These are phyloP conservation scores for Virgularia gustaviana DNA, from an alignment of 92 coral and sea anemone genomes.

Conservation along the genomic window DNA sequence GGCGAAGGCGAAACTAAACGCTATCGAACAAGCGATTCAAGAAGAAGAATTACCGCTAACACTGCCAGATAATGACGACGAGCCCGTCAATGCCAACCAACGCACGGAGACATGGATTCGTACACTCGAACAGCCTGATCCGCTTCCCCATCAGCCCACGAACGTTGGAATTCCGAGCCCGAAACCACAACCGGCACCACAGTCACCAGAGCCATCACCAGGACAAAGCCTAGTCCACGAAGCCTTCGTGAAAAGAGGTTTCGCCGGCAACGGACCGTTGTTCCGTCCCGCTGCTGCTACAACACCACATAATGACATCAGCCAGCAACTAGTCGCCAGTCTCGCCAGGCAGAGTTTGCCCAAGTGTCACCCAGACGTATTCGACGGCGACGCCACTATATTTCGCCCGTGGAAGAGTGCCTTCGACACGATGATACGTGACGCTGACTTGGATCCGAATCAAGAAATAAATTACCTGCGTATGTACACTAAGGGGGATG, in stretches of 20 bases:
- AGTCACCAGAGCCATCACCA: too few species aligned
- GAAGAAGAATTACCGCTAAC: slow-evolving; percentile 28
- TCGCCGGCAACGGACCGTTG: too few species aligned
- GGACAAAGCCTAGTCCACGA: too few species aligned
- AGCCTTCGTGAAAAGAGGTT: too few species aligned
- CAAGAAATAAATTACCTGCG: slow-evolving; percentile 54
- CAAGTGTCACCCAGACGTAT: slow-evolving; percentile 53
- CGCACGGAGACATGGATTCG: slow-evolving; percentile 24
- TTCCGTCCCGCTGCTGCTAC: not conserved
- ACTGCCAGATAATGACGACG: not conserved
- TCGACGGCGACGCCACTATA: slow-evolving; percentile 46
- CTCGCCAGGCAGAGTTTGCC: slow-evolving; percentile 53
- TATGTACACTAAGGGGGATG: slow-evolving; percentile 29
- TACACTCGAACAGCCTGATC: too few species aligned
- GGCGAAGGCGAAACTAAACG: slow-evolving; percentile 46
- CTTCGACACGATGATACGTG: slow-evolving; percentile 43
- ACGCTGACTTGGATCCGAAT: slow-evolving; percentile 40
- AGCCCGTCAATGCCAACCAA: not conserved
- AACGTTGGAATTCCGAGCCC: too few species aligned
- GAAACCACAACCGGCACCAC: too few species aligned
- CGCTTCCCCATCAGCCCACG: too few species aligned
- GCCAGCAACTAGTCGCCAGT: slow-evolving; percentile 40
- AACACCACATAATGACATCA: too few species aligned
- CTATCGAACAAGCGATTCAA: slow-evolving; percentile 42
- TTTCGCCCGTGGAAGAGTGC: slow-evolving; percentile 58